phyloP scores from a whole-genome alignment of 2,888 invertebrate species.

The Branchipolynoe longqiensis region DNA sequence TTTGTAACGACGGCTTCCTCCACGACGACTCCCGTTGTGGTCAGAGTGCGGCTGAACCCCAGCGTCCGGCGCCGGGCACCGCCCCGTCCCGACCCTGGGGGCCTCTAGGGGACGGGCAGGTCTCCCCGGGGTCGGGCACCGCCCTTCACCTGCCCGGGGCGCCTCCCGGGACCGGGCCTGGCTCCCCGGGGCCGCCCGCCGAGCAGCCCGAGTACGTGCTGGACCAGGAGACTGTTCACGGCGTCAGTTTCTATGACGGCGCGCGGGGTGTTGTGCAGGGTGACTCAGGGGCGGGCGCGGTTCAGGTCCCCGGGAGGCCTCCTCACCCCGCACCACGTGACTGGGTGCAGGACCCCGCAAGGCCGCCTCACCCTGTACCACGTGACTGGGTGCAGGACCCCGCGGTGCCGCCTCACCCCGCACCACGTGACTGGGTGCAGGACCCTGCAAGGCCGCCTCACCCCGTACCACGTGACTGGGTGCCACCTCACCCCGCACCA shows the following conservation, averaged over 20 bases:
- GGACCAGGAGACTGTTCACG: slow-evolving; percentile 43
- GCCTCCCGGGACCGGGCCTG: no score
- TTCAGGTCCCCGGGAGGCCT: no score
- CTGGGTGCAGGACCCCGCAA: background rate
- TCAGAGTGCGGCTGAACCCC: background rate
- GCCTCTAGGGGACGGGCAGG: no score
- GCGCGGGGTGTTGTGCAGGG: background rate
- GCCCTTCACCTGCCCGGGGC: no score
- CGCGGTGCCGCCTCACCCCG: background rate
- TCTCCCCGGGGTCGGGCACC: no score
- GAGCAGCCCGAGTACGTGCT: background rate
- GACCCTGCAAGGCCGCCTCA: no score
- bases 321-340: no score
- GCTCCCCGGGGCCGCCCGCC: no score
- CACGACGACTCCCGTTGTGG: slow-evolving; percentile 19
- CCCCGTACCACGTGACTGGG: no score
- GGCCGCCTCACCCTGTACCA: background rate
- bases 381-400: no score
- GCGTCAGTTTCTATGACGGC: slow-evolving; percentile 10
- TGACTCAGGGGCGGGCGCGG: background rate
- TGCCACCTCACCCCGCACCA: no score
- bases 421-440: no score
- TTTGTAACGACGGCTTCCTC: slow-evolving; percentile 51
- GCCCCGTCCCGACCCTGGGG: background rate
- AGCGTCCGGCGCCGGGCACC: background rate